Conservation (phyloP, 2,797 vertebrate genomes). For the Manis javanica region DNA sequence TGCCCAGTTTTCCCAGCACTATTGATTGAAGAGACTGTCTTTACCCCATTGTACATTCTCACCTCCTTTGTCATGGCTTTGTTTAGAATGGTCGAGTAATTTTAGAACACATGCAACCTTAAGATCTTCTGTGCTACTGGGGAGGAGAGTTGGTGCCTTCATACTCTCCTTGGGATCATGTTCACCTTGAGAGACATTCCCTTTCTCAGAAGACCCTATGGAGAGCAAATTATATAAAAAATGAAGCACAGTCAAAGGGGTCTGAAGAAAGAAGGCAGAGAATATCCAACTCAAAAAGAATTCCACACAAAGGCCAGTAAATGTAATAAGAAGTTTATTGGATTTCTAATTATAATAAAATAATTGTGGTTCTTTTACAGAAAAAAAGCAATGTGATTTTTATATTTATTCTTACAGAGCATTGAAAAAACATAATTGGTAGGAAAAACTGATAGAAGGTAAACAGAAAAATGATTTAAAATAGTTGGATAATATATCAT, state of each 20-base stretch:
- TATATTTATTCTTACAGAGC: slow-evolving; percentile 86
- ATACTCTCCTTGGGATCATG: neutral
- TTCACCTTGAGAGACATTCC: slow-evolving; percentile 5
- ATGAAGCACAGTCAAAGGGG: slow-evolving; percentile 72
- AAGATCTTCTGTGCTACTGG: neutral
- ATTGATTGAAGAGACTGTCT: too few relatives aligned
- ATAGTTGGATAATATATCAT: slow-evolving; percentile 85
- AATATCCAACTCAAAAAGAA: slow-evolving; percentile 82
- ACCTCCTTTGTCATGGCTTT: too few relatives aligned
- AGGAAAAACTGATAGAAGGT: slow-evolving; percentile 82
- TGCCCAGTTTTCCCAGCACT: too few relatives aligned
- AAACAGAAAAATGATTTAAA: slow-evolving; percentile 84
- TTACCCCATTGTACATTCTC: too few relatives aligned
- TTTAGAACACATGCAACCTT: neutral
- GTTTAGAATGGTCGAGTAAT: neutral
- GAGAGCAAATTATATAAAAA: slow-evolving; percentile 68
- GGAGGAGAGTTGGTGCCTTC: neutral
- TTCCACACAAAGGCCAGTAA: slow-evolving; percentile 80
- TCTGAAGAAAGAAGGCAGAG: slow-evolving; percentile 76
- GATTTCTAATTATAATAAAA: slow-evolving; percentile 87
- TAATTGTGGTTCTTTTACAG: slow-evolving; percentile 86
- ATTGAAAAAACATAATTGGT: slow-evolving; percentile 85
- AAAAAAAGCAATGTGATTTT: slow-evolving; percentile 85
- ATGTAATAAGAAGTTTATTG: slow-evolving; percentile 88
- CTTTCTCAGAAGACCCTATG: slow-evolving; percentile 51